A percentile compares a stretch with the other conserved stretches of the same genome.
phyloP scores from a whole-genome alignment of 2,113 vertebrate genomes.

The Mus pahari region DNA sequence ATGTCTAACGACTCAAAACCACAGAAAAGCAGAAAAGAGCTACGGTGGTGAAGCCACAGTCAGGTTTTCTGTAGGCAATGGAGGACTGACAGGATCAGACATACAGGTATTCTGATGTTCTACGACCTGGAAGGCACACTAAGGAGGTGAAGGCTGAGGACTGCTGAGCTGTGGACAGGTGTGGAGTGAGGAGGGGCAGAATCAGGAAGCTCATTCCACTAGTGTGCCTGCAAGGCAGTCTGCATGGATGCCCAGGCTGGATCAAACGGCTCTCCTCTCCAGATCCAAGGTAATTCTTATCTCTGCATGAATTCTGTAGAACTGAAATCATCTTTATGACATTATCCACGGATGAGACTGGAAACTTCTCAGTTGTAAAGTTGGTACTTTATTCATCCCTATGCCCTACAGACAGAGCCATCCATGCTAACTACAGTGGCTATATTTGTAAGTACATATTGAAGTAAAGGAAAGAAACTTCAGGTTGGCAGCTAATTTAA shows the following conservation, averaged over 20 bases:
- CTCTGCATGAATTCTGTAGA: neutral
- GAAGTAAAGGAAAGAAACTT: conserved; percentile 3
- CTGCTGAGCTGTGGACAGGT: neutral
- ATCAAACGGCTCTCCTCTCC: neutral
- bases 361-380: conserved; percentile 3
- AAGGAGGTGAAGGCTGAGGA: neutral
- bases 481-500: conserved; percentile 2
- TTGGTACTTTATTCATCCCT: neutral
- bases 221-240: neutral
- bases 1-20: neutral
- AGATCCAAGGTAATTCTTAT: conserved; percentile 69
- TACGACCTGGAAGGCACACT: neutral
- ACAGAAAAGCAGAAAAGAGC: neutral
- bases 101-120: neutral
- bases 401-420: neutral
- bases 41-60: neutral
- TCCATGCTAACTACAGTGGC: neutral
- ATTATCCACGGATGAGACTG: neutral
- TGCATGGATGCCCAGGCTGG: neutral
- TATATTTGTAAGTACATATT: conserved; percentile 10
- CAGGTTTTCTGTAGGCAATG: neutral
- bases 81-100: neutral
- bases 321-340: conserved; percentile 65
- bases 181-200: neutral
- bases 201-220: neutral